Evolutionary conservation across 1,140 invertebrate genomes (phyloP), one percentile per base, ranked within the genome.

Genomic region (Bombus breviceps): DNA sequence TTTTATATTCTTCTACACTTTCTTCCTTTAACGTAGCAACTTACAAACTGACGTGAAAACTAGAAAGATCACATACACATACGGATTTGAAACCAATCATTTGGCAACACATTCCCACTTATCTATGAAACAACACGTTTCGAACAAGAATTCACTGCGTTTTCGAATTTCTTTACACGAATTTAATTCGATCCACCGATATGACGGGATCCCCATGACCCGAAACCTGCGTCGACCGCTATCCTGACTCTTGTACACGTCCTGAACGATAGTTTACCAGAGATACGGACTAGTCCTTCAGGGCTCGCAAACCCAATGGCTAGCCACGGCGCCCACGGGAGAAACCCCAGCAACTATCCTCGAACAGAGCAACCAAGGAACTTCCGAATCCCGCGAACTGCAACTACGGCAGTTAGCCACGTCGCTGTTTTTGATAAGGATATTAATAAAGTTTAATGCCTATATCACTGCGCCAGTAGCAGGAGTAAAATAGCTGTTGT

Each of bases 371-470:
- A 85, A 81, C 78, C 53, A 72, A 79, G 86, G 86, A 93, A 92
- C 91, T 92, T 89, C 74, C 87, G 86, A 92, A 90, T 92, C 89
- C 88, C 76, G 73, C 78, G 78, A 92, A 92, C 87, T 91, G 86
- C 85, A 92, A 90, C 91, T 91, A 92, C 88, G 88, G 89, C 86
- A 90, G 92, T 93, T 93, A 91, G 87, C 87, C 79, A 80, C 84
- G 85, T 87, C 76, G 89, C 89, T 91, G 92, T 91, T 93, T 93
- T 93, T 93, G 91, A 93, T 93, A 94, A 93, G 92, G 92, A 93
- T 92, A 94, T 94, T 93, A 93, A 93, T 94, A 93, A 93, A 92
- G 88, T 94, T 93, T 86, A 89, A 91, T 88, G 88, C 85, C 86
- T 83, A 83, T 76, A 82, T 73, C 81, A 43, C 64, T 57, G 34